Percentiles rank a stretch among this genome's conserved stretches.
Evolutionary conservation across 1,140 invertebrate species (phyloP).

Genomic region (roundworm (Caenorhabditis elegans)): WBcel235 BX284604.4:11382001-11382500

Average conservation of each 20-base stretch:
- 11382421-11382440: neutral
- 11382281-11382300: neutral
- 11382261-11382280: neutral
- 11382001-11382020: neutral
- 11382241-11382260: neutral
- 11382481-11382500: too few species aligned
- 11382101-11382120: too few species aligned
- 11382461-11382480: too few species aligned
- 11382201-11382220: too few species aligned
- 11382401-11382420: neutral
- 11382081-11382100: neutral
- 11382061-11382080: neutral
- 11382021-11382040: slow-evolving; percentile 1
- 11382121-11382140: neutral
- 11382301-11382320: neutral
- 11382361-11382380: neutral
- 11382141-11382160: neutral
- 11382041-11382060: neutral
- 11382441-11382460: neutral
- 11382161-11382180: too few species aligned
- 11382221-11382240: too few species aligned
- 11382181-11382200: too few species aligned
- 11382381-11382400: neutral
- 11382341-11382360: neutral
- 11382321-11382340: neutral